Base-by-base conservation (phyloP, 2,888 invertebrate genomes). In the Spodoptera picta region DNA sequence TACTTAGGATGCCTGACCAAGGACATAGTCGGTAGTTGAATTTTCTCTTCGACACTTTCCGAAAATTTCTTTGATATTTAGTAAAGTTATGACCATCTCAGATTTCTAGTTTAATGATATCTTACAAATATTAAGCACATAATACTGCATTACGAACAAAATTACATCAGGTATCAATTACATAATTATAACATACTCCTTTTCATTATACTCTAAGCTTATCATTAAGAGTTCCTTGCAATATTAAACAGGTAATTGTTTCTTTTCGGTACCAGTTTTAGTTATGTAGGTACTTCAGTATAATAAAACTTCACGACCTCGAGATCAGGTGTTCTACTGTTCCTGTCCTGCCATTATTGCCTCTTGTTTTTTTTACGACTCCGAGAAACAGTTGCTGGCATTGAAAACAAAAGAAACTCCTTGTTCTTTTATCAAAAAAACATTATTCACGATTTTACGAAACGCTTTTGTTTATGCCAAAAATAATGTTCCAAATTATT, bases 311-410 rank as follows among this genome's bases (percentile, higher is more conserved):
- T 76, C 59, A 77, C 73, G 79, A 79, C 36, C 41, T 59, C 14
- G 73, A n/a, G 69, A 75, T 71, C 77, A 77, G 77, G 65, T 76
- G 79, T 57, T 71, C 77, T 75, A 79, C 63, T 76, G 79, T 57
- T 54, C 4, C 50, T 19, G 5, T 31, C n/a, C 19, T 2, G 24
- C 47, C 24, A 69, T 74, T 47, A 69, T 74, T 45, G 57, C 56
- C 48, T 48, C 24, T 59, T 55, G 50, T 60, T 72, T 50, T 69
- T 65, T 69, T 55, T 70, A 27, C 65, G 56, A 70, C 60, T 65
- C 64, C 43, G 14, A 56, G 57, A 63, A 73, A 41, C 69, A 71
- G n/a, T 58, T 55, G 59, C 59, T 57, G 31, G 43, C 45, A 50
- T 47, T 41, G 41, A 51, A 65, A 57, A 60, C 44, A 64, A 31